Percentiles rank a stretch among this genome's conserved stretches.
phyloP scores from a whole-genome alignment of 92 coral and sea anemone genomes.

The Zoanthus solanderi region DNA sequence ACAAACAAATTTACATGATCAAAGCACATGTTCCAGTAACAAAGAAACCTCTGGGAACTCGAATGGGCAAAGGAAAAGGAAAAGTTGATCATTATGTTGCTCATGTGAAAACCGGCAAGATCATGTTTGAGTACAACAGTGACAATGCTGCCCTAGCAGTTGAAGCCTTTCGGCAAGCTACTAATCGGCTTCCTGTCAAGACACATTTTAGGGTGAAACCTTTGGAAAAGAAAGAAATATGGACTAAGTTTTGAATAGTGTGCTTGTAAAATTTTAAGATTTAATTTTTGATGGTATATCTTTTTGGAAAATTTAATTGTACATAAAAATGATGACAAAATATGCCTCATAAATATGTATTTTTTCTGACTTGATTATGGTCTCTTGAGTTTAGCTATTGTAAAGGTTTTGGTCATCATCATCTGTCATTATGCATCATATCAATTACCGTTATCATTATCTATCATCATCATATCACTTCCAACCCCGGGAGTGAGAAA shows the following conservation, averaged over 20 bases:
- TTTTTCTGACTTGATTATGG: too few species aligned
- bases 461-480: too few species aligned
- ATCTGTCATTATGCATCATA: too few species aligned
- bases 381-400: neutral
- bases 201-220: slow-evolving; percentile 92
- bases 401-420: too few species aligned
- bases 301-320: neutral
- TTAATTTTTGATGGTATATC: neutral
- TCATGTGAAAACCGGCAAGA: slow-evolving; percentile 91
- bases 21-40: slow-evolving; percentile 91
- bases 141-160: slow-evolving; percentile 89
- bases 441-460: too few species aligned
- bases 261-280: neutral
- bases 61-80: slow-evolving; percentile 99
- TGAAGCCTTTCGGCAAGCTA: slow-evolving; percentile 91
- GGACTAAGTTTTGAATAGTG: slow-evolving; percentile 87
- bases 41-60: slow-evolving; percentile 93
- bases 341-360: neutral
- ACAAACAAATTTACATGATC: slow-evolving; percentile 84
- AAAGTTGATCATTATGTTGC: slow-evolving; percentile 94
- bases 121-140: slow-evolving; percentile 93
- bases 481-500: too few species aligned
- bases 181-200: slow-evolving; percentile 86
- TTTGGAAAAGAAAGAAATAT: slow-evolving; percentile 75
- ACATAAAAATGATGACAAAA: neutral